These are phyloP conservation scores for Chelmon rostratus DNA, from an alignment of 2,797 vertebrate species.

Conservation along the genomic window DNA sequence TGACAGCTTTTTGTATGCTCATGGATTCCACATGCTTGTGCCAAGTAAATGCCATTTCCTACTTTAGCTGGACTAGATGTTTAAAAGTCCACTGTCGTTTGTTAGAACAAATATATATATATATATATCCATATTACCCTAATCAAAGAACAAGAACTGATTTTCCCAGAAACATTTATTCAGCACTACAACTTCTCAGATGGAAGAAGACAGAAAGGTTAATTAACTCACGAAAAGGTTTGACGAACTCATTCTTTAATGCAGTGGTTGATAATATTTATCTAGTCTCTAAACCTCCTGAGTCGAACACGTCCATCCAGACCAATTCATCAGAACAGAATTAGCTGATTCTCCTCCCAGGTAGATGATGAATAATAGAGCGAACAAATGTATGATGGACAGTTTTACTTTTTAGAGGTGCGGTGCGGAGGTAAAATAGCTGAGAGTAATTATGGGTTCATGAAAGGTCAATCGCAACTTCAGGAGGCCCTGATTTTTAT, in stretches of 20 bases:
- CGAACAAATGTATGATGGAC: neutral
- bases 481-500: neutral
- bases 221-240: slow-evolving; percentile 37
- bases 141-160: slow-evolving; percentile 8
- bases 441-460: neutral
- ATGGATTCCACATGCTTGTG: neutral
- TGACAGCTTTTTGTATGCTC: neutral
- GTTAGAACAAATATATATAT: slow-evolving; percentile 1
- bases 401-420: slow-evolving; percentile 6
- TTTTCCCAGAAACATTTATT: slow-evolving; percentile 23
- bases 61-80: neutral
- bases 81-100: slow-evolving; percentile 4
- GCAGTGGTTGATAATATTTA: slow-evolving; percentile 41
- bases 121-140: neutral
- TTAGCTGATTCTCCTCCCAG: neutral
- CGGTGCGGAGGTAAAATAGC: slow-evolving; percentile 26
- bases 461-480: slow-evolving; percentile 9
- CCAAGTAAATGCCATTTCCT: neutral
- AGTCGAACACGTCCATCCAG: slow-evolving; percentile 1
- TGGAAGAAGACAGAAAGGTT: slow-evolving; percentile 24
- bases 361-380: slow-evolving; percentile 23
- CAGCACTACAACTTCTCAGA: neutral
- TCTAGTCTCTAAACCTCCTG: neutral
- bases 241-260: slow-evolving; percentile 8
- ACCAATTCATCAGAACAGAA: slow-evolving; percentile 18